These are phyloP conservation scores for Moxostoma hubbsi DNA, from an alignment of 2,797 vertebrate genomes.

Conservation along the genomic window DNA sequence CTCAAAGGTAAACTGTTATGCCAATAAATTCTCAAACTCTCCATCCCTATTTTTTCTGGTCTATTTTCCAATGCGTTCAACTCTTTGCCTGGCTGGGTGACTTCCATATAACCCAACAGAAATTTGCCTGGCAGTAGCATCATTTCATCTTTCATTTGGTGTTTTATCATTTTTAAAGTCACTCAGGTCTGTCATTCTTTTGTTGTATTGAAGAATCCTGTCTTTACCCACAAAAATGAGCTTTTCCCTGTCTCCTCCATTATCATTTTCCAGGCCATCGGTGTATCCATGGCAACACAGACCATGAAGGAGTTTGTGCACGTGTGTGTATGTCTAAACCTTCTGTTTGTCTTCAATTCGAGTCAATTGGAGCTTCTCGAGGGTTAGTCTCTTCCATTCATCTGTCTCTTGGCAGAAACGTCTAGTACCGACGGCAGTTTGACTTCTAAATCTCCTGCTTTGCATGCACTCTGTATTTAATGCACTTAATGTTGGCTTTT, in stretches of 20 bases:
- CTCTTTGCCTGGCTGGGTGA: neutral
- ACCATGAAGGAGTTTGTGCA: conserved; percentile 49
- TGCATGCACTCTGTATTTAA: neutral
- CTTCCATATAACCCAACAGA: neutral
- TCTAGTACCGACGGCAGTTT: too few relatives aligned
- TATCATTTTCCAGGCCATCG: conserved; percentile 38
- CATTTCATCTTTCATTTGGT: neutral
- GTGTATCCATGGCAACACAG: conserved; percentile 65
- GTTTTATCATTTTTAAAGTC: neutral
- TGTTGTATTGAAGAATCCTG: conserved; percentile 43
- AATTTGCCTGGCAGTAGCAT: neutral
- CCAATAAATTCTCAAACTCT: conserved; percentile 1
- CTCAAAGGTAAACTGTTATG: neutral
- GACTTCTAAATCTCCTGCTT: neutral
- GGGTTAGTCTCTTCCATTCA: conserved; percentile 15
- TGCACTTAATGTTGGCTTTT: neutral
- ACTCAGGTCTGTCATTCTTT: neutral
- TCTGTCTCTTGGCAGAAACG: too few relatives aligned
- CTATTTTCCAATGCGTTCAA: neutral
- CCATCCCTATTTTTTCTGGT: neutral
- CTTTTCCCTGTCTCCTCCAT: neutral
- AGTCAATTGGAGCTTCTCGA: neutral
- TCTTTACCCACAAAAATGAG: too few relatives aligned
- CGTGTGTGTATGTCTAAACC: conserved; percentile 28
- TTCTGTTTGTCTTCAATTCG: neutral